phyloP scores from a whole-genome alignment of 2,888 invertebrate genomes.

The Nemurella pictetii region DNA sequence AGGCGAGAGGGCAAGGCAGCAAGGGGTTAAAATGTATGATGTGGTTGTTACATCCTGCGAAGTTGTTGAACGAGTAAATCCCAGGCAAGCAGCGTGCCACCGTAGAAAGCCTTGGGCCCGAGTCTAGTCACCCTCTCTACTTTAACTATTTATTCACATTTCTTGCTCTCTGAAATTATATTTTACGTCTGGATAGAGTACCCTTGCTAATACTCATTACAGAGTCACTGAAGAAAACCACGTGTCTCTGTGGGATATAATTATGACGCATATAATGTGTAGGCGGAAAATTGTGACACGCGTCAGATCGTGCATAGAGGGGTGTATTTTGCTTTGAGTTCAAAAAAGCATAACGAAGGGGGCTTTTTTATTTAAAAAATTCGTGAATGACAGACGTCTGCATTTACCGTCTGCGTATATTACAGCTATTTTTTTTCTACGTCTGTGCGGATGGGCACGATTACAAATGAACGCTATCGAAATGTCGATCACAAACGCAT shows the following conservation, averaged over 20 bases:
- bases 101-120: background rate
- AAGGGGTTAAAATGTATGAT: conserved; percentile 18
- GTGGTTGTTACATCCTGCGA: background rate
- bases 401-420: background rate
- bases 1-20: background rate
- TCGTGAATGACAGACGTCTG: background rate
- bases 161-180: background rate
- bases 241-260: background rate
- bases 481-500: background rate
- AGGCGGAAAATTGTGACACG: background rate
- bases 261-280: background rate
- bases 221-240: background rate
- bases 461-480: background rate
- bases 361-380: background rate
- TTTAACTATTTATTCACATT: background rate
- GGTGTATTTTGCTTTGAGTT: background rate
- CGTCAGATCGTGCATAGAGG: background rate
- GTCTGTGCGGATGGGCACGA: background rate
- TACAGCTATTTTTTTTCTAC: no score
- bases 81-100: background rate
- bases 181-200: background rate
- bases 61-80: conserved; percentile 22
- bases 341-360: background rate
- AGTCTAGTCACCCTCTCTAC: background rate
- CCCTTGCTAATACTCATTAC: background rate